A percentile compares a stretch with the other conserved stretches of the same genome.
These are phyloP conservation scores for Globodera rostochiensis DNA, from an alignment of 1,140 invertebrate species.

Conservation along the genomic window DNA sequence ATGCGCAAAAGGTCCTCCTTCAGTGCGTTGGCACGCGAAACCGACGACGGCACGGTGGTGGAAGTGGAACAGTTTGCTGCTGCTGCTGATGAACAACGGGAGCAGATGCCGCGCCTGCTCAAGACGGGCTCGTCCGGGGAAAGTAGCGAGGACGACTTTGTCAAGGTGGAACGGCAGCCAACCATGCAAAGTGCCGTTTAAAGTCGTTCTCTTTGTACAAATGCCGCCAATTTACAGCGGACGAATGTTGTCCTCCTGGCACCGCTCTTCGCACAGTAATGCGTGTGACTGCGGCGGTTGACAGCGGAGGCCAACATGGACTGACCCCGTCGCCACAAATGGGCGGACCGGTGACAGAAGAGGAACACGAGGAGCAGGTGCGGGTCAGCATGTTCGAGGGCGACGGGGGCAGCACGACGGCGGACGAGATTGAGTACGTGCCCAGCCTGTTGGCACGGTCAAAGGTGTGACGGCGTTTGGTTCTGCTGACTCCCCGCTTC, in stretches of 20 bases:
- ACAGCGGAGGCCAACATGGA: neutral
- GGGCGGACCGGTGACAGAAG: constrained; percentile 10
- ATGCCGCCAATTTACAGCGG: neutral
- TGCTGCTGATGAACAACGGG: neutral
- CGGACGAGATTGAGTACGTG: constrained; percentile 29
- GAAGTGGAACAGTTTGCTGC: too few relatives aligned
- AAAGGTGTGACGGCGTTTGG: neutral
- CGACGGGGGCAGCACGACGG: constrained; percentile 24
- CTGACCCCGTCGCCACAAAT: constrained; percentile 10
- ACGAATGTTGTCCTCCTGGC: neutral
- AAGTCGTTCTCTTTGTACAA: neutral
- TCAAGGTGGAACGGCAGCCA: constrained; percentile 15
- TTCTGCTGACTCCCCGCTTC: too few relatives aligned
- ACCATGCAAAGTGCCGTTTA: neutral
- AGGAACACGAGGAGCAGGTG: constrained; percentile 19
- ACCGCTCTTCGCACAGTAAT: neutral
- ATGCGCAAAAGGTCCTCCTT: constrained; percentile 17
- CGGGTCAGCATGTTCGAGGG: constrained; percentile 26
- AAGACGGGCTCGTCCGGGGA: constrained; percentile 23
- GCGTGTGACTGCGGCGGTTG: neutral
- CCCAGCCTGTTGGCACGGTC: neutral
- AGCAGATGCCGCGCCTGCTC: neutral
- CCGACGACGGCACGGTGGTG: neutral
- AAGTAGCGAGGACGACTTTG: constrained; percentile 19
- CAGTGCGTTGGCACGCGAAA: neutral